Evolutionary conservation across 1,140 invertebrate genomes (phyloP).

Genomic region (Platyscapa corneri): DNA sequence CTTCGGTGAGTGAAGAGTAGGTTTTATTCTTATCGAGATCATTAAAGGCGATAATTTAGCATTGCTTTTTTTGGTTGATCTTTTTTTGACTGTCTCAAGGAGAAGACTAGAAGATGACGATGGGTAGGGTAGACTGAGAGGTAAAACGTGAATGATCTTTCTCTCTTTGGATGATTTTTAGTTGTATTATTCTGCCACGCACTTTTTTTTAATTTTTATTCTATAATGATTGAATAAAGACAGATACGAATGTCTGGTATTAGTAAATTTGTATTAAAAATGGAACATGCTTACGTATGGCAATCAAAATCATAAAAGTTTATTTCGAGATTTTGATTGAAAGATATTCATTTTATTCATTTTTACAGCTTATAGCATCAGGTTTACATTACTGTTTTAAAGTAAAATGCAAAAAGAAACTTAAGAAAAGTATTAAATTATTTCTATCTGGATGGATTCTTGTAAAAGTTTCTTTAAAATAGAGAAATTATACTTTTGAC

Average conservation of each 20-base stretch:
- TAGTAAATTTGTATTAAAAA: neutral
- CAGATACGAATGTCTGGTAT: neutral
- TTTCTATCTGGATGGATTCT: neutral
- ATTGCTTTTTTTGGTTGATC: neutral
- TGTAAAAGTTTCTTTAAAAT: neutral
- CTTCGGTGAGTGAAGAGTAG: neutral
- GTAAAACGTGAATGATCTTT: neutral
- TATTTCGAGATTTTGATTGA: neutral
- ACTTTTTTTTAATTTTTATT: neutral
- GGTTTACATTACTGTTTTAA: no score
- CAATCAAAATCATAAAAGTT: neutral
- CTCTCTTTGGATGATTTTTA: conserved; percentile 37
- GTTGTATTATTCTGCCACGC: conserved; percentile 20
- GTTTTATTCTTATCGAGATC: conserved; percentile 48
- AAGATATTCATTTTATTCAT: neutral
- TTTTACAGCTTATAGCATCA: no score
- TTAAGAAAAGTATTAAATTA: neutral
- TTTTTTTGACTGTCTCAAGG: neutral
- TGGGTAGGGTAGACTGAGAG: conserved; percentile 13
- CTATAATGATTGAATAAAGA: neutral
- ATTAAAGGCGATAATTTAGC: conserved; percentile 48
- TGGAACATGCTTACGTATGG: no score
- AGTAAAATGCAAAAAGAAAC: neutral
- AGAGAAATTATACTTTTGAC: neutral
- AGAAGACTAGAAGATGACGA: neutral